These are phyloP conservation scores for Meriones psammophilus DNA, from an alignment of 2,797 vertebrate genomes.

Conservation along the genomic window DNA sequence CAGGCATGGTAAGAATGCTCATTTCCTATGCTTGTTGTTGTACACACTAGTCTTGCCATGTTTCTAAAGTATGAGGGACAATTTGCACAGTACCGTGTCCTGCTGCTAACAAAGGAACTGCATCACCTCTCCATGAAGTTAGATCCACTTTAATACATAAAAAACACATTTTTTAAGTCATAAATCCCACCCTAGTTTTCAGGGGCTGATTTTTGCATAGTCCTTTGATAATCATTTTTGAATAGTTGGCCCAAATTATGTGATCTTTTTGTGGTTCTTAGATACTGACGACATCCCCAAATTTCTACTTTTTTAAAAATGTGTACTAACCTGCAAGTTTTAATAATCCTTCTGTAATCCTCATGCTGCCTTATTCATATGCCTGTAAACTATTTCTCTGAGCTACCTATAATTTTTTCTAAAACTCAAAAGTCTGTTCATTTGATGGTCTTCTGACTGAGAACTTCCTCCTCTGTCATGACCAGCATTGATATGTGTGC, in stretches of 20 bases:
- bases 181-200: background rate
- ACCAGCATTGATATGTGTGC: background rate
- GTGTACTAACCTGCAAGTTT: slow-evolving; percentile 44
- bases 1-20: background rate
- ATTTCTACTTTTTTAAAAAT: slow-evolving; percentile 46
- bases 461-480: slow-evolving; percentile 5
- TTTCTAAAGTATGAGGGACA: background rate
- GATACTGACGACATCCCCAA: background rate
- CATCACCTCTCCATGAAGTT: background rate
- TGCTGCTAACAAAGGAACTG: background rate
- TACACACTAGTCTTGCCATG: background rate
- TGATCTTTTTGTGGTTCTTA: slow-evolving; percentile 29
- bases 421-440: slow-evolving; percentile 51
- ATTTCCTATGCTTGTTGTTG: background rate
- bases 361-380: slow-evolving; percentile 45
- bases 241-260: background rate
- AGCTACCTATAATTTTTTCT: slow-evolving; percentile 66
- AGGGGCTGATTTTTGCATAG: background rate
- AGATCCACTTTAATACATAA: background rate
- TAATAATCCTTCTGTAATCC: slow-evolving; percentile 59
- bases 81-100: background rate
- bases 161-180: background rate
- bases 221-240: background rate
- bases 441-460: slow-evolving; percentile 47
- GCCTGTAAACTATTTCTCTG: slow-evolving; percentile 42